phyloP scores from a whole-genome alignment of 2,113 vertebrate species.

The Oncorhynchus clarkii region DNA sequence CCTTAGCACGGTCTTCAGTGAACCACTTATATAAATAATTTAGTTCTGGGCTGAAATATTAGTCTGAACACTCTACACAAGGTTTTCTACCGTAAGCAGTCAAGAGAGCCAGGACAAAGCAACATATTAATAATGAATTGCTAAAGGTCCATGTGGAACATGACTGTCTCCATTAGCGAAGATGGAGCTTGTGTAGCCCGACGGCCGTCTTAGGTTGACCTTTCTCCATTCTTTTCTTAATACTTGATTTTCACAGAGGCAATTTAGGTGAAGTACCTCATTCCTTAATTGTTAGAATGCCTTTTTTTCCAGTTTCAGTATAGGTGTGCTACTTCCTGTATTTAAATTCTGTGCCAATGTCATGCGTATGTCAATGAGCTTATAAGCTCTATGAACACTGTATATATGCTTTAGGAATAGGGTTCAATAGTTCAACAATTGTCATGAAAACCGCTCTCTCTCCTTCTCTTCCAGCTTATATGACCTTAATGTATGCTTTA shows the following conservation, averaged over 20 bases:
- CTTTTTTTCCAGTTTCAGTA: not conserved
- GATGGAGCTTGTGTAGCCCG: not conserved
- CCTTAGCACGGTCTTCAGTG: too few relatives aligned
- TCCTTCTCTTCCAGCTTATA: not conserved
- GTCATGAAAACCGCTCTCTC: not conserved
- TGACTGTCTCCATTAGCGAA: constrained; percentile 2
- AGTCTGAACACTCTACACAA: not conserved
- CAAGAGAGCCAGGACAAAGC: constrained; percentile 29
- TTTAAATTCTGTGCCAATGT: not conserved
- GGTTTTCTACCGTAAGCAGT: constrained; percentile 23
- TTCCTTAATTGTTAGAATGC: not conserved
- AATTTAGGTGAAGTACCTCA: not conserved
- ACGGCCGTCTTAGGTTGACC: constrained; percentile 16
- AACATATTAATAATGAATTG: constrained; percentile 29
- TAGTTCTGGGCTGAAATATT: too few relatives aligned
- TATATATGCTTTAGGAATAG: not conserved
- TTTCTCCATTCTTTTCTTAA: not conserved
- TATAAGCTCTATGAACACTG: not conserved
- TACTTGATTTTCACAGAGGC: constrained; percentile 11
- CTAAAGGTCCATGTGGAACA: constrained; percentile 51
- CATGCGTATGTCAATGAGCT: not conserved
- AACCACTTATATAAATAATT: too few relatives aligned
- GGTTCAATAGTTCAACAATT: not conserved
- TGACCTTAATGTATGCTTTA: too few relatives aligned
- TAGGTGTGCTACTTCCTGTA: not conserved